Base-by-base conservation (phyloP, 2,888 invertebrate species). In the Zaprionus lineosus region DNA sequence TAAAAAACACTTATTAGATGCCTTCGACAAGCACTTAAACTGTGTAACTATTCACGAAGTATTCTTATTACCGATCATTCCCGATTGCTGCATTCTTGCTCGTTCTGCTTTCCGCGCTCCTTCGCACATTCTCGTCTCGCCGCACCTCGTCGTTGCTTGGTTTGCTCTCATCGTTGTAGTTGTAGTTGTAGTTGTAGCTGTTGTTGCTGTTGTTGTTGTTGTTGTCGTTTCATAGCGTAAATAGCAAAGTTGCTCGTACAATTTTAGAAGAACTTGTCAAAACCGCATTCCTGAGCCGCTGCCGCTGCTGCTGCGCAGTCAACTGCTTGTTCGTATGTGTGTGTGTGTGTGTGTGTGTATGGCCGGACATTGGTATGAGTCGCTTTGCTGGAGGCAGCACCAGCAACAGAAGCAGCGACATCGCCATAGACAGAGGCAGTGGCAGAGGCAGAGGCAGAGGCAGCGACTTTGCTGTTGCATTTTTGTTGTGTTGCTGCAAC, bases 181-280 rank as follows among this genome's bases (percentile, higher is more conserved):
- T 41, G 56, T 39, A 24, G 65, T 39, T 39, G 63, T 50, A 51
- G 65, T 52, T 46, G 56, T 16, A 37, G 60, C 51, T 26, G 44
- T 33, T 44, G 41, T 16, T 37, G 48, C 26, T 21, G 52, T 41
- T 34, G 64, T 44, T 58, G 60, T 29, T 47, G 63, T 36, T 33
- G 62, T 73, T 51, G 83, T 72, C 69, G 84, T 82, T 85, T 83
- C 82, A 86, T 86, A 86, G 83, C 87, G 78, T 86, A 86, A 83
- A 83, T 83, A 83, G 83, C 87, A 83, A 86, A 85, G 88, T 86
- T 87, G 88, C 74, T 85, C 87, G 84, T 79, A 87, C 87, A 86
- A 85, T 85, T 88, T 87, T 88, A 88, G 86, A 88, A 88, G 88
- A 88, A 88, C 88, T 88, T 87, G 87, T 88, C 87, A 88, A 88